Base-by-base conservation (phyloP, 1,140 invertebrate genomes). In the Sycobia sp. region DNA sequence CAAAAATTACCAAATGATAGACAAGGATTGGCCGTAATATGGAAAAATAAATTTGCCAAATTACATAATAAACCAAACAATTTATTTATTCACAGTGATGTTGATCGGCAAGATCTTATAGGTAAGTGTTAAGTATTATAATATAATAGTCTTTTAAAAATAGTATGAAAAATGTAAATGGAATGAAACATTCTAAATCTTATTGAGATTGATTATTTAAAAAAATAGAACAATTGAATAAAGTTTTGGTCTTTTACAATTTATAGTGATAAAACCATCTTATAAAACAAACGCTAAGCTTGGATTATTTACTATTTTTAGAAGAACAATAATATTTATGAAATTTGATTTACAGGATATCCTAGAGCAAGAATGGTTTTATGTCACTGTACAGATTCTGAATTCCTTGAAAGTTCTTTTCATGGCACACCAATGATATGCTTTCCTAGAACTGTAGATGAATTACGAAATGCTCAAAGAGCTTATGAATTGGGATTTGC, bases 401-500 rank as follows among this genome's bases (percentile, higher is more conserved):
- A 80, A 60, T 67, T 81, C 39, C 55, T 81, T 2, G 80, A 82
- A 62, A 61, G 71, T 16, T 73, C 70, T 16, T 78, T 76, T 46
- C 79, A 81, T 41, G 75, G 80, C 10, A 74, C 73, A 9, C 80
- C 80, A n/a, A 41, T 82, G 47, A 71, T 82, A 39, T 82, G 80
- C 55, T 75, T 81, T 27, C 77, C 80, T 0, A 70, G 78, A 16
- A 70, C 73, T 44, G 16, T 65, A 2, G 65, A 76, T 11, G 80
- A 82, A 61, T 60, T 63, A 0, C 67, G 65, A 50, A 81, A 81
- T 46, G 62, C 72, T 4, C 54, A 65, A 4, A 70, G 78, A 20
- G 75, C 71, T 3, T 44, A 73, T 0, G 70, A 78, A 22, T 62
- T 79, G 16, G 77, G 77, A n/a, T 77, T 80, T 22, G 73, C 68